A percentile compares a stretch with the other conserved stretches of the same genome.
phyloP scores from a whole-genome alignment of 2,888 invertebrate genomes.

The Caenorhabditis afra region DNA sequence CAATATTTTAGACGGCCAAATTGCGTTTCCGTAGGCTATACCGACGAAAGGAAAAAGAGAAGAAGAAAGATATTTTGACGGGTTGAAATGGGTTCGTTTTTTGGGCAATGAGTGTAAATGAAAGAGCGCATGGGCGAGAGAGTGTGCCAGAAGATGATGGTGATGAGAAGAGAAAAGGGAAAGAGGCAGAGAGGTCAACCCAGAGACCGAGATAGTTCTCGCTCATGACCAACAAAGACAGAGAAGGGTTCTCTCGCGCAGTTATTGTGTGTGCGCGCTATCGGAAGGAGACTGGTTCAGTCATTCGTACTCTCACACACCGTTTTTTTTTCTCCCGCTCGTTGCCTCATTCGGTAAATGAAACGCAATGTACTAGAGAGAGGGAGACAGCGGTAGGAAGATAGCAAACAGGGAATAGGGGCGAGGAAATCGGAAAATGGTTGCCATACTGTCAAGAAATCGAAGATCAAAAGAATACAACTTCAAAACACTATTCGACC shows the following conservation, averaged over 20 bases:
- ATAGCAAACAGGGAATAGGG: constrained; percentile 44
- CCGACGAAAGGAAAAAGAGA: neutral
- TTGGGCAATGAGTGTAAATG: constrained; percentile 17
- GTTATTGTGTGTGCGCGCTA: neutral
- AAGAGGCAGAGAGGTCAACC: constrained; percentile 43
- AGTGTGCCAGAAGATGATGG: constrained; percentile 26
- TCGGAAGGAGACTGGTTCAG: constrained; percentile 13
- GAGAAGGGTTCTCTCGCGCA: constrained; percentile 1
- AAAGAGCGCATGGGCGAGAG: constrained; percentile 36
- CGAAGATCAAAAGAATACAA: constrained; percentile 56
- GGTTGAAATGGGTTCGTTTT: constrained; percentile 33
- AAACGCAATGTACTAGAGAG: constrained; percentile 38
- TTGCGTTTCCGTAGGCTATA: constrained; percentile 1
- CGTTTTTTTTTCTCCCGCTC: neutral
- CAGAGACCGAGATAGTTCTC: constrained; percentile 22
- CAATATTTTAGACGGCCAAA: neutral
- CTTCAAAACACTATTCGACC: constrained; percentile 81
- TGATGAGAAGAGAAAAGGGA: constrained; percentile 7
- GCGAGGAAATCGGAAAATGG: constrained; percentile 34
- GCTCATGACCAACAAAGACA: constrained; percentile 11
- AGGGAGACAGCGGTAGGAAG: constrained; percentile 38
- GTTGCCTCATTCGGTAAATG: constrained; percentile 36
- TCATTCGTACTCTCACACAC: constrained; percentile 15
- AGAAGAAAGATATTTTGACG: constrained; percentile 1
- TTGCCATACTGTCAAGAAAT: constrained; percentile 54